These are phyloP conservation scores for Nicator chloris DNA, from an alignment of 2,113 vertebrate genomes.

Conservation along the genomic window DNA sequence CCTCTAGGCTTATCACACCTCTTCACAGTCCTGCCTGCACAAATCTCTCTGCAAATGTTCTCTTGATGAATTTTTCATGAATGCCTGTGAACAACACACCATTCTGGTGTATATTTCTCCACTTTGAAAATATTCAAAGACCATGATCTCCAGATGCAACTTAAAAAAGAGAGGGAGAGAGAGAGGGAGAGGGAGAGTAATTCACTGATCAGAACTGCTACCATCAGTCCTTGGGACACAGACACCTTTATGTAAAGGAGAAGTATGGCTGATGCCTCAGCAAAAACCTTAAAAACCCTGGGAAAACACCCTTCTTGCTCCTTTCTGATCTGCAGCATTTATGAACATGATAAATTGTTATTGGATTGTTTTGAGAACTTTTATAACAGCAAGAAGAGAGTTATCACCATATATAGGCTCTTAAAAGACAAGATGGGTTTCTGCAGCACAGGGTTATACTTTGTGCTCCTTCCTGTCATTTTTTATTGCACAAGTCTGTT, in stretches of 20 bases:
- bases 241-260: neutral
- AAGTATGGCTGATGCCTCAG: neutral
- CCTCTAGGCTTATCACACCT: neutral
- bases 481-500: neutral
- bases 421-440: neutral
- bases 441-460: neutral
- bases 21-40: neutral
- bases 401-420: neutral
- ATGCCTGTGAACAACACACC: neutral
- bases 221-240: neutral
- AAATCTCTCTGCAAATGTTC: neutral
- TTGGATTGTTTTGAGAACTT: neutral
- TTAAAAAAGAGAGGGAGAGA: neutral
- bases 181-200: neutral
- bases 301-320: neutral
- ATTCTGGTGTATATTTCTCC: neutral
- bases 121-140: neutral
- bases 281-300: neutral
- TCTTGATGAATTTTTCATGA: neutral
- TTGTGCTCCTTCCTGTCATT: neutral
- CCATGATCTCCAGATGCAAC: neutral
- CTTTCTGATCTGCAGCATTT: neutral
- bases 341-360: neutral
- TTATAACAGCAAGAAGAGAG: neutral
- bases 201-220: neutral